These are phyloP conservation scores for Oscheius sp. DNA, from an alignment of 1,140 invertebrate species.

Conservation along the genomic window DNA sequence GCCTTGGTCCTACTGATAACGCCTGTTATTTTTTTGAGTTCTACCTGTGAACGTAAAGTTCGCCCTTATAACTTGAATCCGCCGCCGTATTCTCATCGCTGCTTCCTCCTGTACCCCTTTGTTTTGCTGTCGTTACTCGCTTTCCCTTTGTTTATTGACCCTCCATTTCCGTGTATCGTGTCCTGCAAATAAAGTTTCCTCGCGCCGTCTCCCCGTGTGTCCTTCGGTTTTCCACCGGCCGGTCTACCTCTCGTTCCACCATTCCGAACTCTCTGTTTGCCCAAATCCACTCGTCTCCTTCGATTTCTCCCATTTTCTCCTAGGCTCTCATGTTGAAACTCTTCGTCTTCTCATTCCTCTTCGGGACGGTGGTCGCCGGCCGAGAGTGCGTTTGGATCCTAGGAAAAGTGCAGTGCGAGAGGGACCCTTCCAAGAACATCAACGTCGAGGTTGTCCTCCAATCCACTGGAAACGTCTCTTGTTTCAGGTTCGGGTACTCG, in stretches of 20 bases:
- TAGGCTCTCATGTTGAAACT: neutral
- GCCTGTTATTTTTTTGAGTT: too few relatives aligned
- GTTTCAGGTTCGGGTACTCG: slow-evolving; percentile 40
- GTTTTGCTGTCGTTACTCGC: too few relatives aligned
- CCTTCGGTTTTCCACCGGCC: too few relatives aligned
- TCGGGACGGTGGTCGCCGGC: slow-evolving; percentile 18
- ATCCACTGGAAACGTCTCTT: neutral
- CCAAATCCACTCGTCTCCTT: neutral
- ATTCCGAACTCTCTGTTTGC: neutral
- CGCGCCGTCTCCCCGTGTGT: too few relatives aligned
- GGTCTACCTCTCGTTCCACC: neutral
- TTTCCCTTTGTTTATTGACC: too few relatives aligned
- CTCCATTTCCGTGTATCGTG: too few relatives aligned
- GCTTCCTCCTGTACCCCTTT: too few relatives aligned
- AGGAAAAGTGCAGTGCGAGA: slow-evolving; percentile 41
- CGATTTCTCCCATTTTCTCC: neutral
- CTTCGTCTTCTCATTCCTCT: neutral
- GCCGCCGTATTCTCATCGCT: too few relatives aligned
- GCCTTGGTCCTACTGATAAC: too few relatives aligned
- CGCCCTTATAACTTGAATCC: too few relatives aligned
- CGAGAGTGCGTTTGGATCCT: slow-evolving; percentile 43
- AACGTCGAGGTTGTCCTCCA: slow-evolving; percentile 36
- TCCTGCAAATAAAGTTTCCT: too few relatives aligned
- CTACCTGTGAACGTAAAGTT: too few relatives aligned
- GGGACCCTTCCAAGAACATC: slow-evolving; percentile 36